Evolutionary conservation across 1,140 invertebrate species (phyloP).

Genomic region (Drosophila kurseongensis): DNA sequence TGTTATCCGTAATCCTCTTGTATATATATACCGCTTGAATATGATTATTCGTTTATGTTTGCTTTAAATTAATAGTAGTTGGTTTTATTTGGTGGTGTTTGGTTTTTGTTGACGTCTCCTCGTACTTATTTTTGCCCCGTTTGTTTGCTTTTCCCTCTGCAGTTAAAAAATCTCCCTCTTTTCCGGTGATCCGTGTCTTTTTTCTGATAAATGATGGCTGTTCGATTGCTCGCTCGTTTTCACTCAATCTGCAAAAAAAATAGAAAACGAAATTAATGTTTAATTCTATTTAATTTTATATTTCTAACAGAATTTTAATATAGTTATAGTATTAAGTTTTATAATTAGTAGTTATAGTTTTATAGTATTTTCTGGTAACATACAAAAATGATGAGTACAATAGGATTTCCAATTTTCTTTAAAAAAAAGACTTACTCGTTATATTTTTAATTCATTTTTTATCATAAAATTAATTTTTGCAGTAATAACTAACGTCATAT

Average conservation of each 20-base stretch:
- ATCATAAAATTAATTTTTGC: too few relatives aligned
- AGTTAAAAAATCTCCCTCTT: slow-evolving; percentile 37
- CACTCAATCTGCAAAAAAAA: slow-evolving; percentile 71
- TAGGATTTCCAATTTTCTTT: too few relatives aligned
- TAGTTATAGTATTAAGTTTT: too few relatives aligned
- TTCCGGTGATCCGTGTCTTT: slow-evolving; percentile 42
- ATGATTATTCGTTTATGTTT: slow-evolving; percentile 81
- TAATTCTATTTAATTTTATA: too few relatives aligned
- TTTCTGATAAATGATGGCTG: slow-evolving; percentile 71
- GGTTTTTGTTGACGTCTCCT: slow-evolving; percentile 59
- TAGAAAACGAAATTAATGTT: too few relatives aligned
- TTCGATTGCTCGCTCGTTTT: slow-evolving; percentile 82
- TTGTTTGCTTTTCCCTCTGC: not conserved
- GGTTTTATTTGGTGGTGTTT: slow-evolving; percentile 84
- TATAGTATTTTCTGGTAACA: too few relatives aligned
- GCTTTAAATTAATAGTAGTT: slow-evolving; percentile 80
- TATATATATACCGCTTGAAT: slow-evolving; percentile 77
- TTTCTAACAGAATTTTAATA: too few relatives aligned
- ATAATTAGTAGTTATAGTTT: too few relatives aligned
- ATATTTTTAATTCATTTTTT: too few relatives aligned
- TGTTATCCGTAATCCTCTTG: slow-evolving; percentile 51
- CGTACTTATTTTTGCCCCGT: slow-evolving; percentile 3
- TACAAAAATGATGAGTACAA: too few relatives aligned
- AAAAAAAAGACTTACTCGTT: too few relatives aligned
- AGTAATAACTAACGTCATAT: too few relatives aligned